phyloP scores from a whole-genome alignment of 2,113 vertebrate genomes.

The Ailuropoda melanoleuca region DNA sequence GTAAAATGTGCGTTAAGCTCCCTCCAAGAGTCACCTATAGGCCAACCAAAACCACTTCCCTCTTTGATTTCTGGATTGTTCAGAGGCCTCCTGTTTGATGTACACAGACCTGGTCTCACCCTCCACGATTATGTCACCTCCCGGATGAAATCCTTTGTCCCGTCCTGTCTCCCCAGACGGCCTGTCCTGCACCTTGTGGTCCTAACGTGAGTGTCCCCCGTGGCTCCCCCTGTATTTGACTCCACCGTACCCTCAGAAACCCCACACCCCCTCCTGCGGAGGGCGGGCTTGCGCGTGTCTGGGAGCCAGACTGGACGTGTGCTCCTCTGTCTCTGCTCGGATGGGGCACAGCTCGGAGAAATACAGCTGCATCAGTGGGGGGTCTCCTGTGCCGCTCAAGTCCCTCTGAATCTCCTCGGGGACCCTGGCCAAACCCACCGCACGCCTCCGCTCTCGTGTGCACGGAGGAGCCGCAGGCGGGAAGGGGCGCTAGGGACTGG shows the following conservation, averaged over 20 bases:
- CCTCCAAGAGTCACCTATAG: rapidly evolving
- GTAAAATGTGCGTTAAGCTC: rapidly evolving
- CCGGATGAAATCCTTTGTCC: rapidly evolving
- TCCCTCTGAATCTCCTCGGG: not conserved
- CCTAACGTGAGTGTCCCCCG: rapidly evolving
- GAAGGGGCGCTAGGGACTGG: not conserved
- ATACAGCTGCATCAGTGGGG: rapidly evolving
- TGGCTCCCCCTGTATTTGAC: rapidly evolving
- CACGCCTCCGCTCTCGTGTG: rapidly evolving
- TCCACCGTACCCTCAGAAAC: rapidly evolving
- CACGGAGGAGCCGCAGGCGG: not conserved
- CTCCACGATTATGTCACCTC: not conserved
- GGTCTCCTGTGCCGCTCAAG: rapidly evolving
- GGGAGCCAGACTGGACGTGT: rapidly evolving
- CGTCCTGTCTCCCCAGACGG: rapidly evolving
- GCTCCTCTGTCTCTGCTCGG: not conserved
- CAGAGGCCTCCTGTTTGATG: not conserved
- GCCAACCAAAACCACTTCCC: too few species aligned
- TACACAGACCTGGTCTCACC: rapidly evolving
- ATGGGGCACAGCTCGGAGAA: rapidly evolving
- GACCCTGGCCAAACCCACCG: not conserved
- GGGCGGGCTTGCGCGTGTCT: not conserved
- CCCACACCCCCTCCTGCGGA: rapidly evolving
- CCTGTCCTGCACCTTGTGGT: rapidly evolving
- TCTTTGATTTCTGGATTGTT: not conserved